A percentile compares a stretch with the other conserved stretches of the same genome.
These are phyloP conservation scores for Chironomus tepperi DNA, from an alignment of 1,140 invertebrate species.

Conservation along the genomic window DNA sequence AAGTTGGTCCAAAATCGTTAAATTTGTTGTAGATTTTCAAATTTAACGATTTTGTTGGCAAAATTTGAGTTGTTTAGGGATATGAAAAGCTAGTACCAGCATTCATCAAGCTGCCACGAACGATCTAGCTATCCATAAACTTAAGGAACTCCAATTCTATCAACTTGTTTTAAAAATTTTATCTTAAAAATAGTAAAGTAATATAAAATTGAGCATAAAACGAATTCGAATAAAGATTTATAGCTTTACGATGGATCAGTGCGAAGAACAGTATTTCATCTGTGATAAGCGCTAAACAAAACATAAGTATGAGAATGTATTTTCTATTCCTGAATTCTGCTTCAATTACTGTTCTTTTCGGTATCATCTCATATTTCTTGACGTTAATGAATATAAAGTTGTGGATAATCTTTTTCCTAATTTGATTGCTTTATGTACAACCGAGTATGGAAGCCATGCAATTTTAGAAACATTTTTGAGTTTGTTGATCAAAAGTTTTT, in stretches of 20 bases:
- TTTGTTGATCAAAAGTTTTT: background rate
- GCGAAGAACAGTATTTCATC: constrained; percentile 7
- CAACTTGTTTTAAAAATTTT: too few relatives aligned
- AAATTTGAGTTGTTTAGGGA: too few relatives aligned
- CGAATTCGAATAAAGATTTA: background rate
- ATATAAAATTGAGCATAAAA: too few relatives aligned
- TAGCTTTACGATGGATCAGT: constrained; percentile 1
- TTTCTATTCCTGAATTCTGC: background rate
- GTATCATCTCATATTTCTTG: background rate
- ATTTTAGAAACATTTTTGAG: background rate
- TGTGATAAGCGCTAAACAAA: constrained; percentile 1
- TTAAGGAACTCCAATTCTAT: too few relatives aligned
- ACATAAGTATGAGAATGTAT: background rate
- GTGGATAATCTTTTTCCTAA: background rate
- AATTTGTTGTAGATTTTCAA: too few relatives aligned
- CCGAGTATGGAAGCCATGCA: too few relatives aligned
- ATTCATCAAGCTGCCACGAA: too few relatives aligned
- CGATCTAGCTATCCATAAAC: too few relatives aligned
- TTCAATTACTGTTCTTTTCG: background rate
- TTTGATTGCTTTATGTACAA: background rate
- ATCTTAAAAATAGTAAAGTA: too few relatives aligned
- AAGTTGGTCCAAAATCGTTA: too few relatives aligned
- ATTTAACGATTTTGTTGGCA: too few relatives aligned
- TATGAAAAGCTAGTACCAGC: too few relatives aligned
- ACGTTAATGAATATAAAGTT: background rate